Conservation (phyloP, 2,888 invertebrate genomes). For the Chrysolina oricalcia region DNA sequence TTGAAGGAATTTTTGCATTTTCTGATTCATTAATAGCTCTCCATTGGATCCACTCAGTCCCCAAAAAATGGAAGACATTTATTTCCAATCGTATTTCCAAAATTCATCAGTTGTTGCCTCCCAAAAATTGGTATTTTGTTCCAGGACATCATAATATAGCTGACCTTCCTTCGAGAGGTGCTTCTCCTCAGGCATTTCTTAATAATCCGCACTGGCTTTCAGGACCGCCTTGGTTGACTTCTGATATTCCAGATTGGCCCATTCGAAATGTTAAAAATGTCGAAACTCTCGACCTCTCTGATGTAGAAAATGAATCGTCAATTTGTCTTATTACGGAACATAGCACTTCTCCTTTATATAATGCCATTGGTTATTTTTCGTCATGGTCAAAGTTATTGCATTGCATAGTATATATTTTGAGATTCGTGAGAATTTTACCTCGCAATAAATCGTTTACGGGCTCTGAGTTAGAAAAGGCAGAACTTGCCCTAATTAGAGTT, state of each 20-base stretch:
- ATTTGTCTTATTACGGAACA: background rate
- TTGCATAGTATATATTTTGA: constrained; percentile 7
- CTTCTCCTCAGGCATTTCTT: background rate
- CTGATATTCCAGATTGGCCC: constrained; percentile 17
- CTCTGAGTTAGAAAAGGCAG: background rate
- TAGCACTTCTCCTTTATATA: background rate
- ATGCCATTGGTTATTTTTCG: constrained; percentile 17
- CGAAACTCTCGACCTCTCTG: background rate
- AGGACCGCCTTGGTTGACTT: background rate
- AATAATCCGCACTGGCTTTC: background rate
- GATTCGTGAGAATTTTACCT: constrained; percentile 23
- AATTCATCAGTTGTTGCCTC: too few relatives aligned
- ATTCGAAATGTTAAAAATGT: background rate
- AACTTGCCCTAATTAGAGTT: constrained; percentile 5
- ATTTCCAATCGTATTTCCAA: too few relatives aligned
- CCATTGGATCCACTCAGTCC: too few relatives aligned
- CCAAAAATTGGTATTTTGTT: background rate
- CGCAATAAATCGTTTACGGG: background rate
- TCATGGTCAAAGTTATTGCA: constrained; percentile 23
- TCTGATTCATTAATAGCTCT: too few relatives aligned
- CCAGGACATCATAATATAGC: background rate
- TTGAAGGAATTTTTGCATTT: too few relatives aligned
- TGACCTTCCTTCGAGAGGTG: background rate
- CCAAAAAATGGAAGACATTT: too few relatives aligned
- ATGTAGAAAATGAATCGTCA: background rate